Evolutionary conservation across 2,113 vertebrate species (phyloP), one percentile per base, ranked within the genome.

Genomic region (Xiphophorus maculatus): DNA sequence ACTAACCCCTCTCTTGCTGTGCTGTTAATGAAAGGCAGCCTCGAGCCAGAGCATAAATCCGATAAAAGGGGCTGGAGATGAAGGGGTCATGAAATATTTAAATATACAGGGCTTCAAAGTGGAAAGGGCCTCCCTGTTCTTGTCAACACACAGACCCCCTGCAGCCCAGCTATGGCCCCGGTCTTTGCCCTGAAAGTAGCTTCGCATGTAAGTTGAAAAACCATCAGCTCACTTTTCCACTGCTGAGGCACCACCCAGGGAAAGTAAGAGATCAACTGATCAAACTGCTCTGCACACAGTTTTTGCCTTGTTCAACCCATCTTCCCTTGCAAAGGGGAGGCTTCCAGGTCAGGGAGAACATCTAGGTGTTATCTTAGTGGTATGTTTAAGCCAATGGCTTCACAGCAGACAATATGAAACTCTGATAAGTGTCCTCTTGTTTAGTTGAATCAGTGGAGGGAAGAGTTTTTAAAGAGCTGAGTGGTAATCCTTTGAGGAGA

Each of bases 1-100:
- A 69, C 86, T 77, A 79, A 82, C 83, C 70, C 80, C 30, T 81
- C 76, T 78, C 73, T 78, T 75, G 13, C 88, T 83, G 73, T n/a
- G 79, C 79, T 75, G 76, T 86, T 92, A 93, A 94, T 92, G 91
- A 93, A 93, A 91, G 74, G 86, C 84, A 83, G 83, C 84, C 77
- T 80, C 62, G 33, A 88, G 88, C 88, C 90, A 88, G 70, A 81
- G 87, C 84, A 77, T 84, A 92, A 87, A 92, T 91, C 86, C 40
- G 64, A 85, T 85, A 89, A 91, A 91, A 91, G 87, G 86, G 87
- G 66, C 84, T 91, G 69, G 81, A 90, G 89, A 91, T 63, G 83
- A 85, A 77, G 69, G 69, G 79, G 83, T 90, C 87, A 91, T 94
- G 91, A 94, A 94, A 95, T 94, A 94, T 95, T 94, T 89, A 94